phyloP scores from a whole-genome alignment of 2,113 vertebrate genomes.

The Regulus satrapa region DNA sequence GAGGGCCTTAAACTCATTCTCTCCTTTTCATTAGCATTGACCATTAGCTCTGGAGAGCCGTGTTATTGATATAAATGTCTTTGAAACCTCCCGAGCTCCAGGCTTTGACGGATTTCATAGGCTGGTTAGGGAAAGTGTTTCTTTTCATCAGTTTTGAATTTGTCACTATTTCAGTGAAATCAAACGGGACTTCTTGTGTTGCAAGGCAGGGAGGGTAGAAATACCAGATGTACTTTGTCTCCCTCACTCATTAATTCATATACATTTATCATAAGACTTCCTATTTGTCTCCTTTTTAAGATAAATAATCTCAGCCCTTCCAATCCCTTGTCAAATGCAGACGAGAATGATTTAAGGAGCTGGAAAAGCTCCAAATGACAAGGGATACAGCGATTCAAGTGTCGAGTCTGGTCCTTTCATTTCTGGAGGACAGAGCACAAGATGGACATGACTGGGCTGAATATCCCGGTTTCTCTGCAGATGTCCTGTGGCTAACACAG shows the following conservation, averaged over 20 bases:
- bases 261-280: constrained; percentile 32
- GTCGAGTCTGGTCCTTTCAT: background rate
- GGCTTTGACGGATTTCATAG: background rate
- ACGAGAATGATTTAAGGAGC: constrained; percentile 43
- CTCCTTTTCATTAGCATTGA: constrained; percentile 55
- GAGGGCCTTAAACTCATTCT: constrained; percentile 48
- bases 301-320: constrained; percentile 56
- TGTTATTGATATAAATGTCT: constrained; percentile 61
- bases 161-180: constrained; percentile 41
- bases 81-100: constrained; percentile 20
- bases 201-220: constrained; percentile 35
- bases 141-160: constrained; percentile 50
- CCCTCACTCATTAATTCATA: constrained; percentile 50
- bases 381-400: background rate
- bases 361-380: background rate
- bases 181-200: constrained; percentile 22
- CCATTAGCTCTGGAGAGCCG: constrained; percentile 10
- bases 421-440: background rate
- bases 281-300: constrained; percentile 54
- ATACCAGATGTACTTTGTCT: constrained; percentile 43
- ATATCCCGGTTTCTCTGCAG: background rate
- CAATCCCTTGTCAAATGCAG: constrained; percentile 30
- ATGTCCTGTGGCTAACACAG: background rate
- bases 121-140: background rate
- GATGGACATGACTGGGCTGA: background rate